Percentiles rank a stretch among this genome's conserved stretches.
Evolutionary conservation across 1,140 invertebrate species (phyloP).

Genomic region (Planococcus citri): DNA sequence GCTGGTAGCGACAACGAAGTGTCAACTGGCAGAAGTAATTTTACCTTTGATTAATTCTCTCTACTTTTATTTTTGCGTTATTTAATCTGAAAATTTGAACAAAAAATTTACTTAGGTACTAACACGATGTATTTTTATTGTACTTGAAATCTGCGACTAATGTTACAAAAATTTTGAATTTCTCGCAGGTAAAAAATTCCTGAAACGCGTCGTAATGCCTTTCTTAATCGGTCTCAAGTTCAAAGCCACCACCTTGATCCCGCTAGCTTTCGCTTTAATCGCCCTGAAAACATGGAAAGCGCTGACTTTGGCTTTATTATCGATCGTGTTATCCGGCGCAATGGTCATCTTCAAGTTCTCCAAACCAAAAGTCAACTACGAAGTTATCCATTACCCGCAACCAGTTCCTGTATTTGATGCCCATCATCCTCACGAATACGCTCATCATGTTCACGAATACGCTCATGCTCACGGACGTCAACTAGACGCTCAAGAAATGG

Average conservation of each 20-base stretch:
- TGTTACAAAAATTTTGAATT: neutral
- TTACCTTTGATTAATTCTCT: slow-evolving; percentile 30
- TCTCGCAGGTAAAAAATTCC: slow-evolving; percentile 54
- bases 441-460: slow-evolving; percentile 47
- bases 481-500: slow-evolving; percentile 47
- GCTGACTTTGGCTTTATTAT: slow-evolving; percentile 66
- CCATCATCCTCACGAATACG: slow-evolving; percentile 15
- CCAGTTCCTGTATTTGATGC: slow-evolving; percentile 29
- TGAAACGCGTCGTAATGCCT: slow-evolving; percentile 68
- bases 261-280: slow-evolving; percentile 62
- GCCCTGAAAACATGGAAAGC: slow-evolving; percentile 79
- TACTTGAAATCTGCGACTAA: too few species aligned
- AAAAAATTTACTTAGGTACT: neutral
- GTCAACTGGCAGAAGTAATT: slow-evolving; percentile 37
- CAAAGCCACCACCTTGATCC: slow-evolving; percentile 66
- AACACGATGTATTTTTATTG: neutral
- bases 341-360: slow-evolving; percentile 72
- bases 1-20: slow-evolving; percentile 40
- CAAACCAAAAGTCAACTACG: slow-evolving; percentile 66
- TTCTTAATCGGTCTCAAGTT: slow-evolving; percentile 72
- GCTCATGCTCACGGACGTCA: slow-evolving; percentile 42
- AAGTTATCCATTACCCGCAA: slow-evolving; percentile 71
- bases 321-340: slow-evolving; percentile 50
- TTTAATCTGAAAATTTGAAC: neutral
- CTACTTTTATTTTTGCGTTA: too few species aligned